Conservation (phyloP, 2,113 vertebrate genomes). For the Pachypanchax playfairii region DNA sequence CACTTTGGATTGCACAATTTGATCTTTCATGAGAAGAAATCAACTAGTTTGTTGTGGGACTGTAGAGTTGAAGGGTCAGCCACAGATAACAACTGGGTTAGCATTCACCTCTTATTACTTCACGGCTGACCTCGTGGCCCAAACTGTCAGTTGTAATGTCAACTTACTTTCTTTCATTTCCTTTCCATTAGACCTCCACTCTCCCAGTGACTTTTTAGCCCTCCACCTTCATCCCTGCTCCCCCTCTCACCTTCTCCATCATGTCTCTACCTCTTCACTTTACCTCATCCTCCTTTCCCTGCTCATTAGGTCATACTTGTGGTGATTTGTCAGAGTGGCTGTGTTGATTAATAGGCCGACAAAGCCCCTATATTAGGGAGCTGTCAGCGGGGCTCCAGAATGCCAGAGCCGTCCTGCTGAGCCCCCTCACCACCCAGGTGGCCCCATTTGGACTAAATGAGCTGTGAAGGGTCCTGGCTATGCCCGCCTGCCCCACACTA, state of each 20-base stretch:
- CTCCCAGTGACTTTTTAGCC: slow-evolving; percentile 61
- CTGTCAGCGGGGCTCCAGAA: slow-evolving; percentile 88
- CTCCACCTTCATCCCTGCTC: slow-evolving; percentile 42
- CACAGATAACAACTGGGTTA: slow-evolving; percentile 63
- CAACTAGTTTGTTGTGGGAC: slow-evolving; percentile 48
- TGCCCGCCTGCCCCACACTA: slow-evolving; percentile 81
- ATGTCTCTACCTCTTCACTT: slow-evolving; percentile 60
- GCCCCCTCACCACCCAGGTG: slow-evolving; percentile 93
- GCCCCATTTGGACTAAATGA: slow-evolving; percentile 97
- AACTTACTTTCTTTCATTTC: slow-evolving; percentile 69
- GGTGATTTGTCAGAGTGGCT: slow-evolving; percentile 87
- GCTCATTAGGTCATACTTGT: slow-evolving; percentile 81
- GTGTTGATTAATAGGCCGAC: slow-evolving; percentile 88
- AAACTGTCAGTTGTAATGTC: slow-evolving; percentile 57
- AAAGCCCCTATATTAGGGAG: slow-evolving; percentile 85
- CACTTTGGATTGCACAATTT: slow-evolving; percentile 52
- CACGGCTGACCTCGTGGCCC: slow-evolving; percentile 53
- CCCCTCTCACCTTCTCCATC: slow-evolving; percentile 63
- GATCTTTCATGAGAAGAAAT: slow-evolving; percentile 62
- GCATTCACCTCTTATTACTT: slow-evolving; percentile 67
- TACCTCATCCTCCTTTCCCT: slow-evolving; percentile 60
- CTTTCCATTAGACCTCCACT: slow-evolving; percentile 69
- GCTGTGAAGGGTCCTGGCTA: slow-evolving; percentile 94
- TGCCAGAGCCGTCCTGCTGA: slow-evolving; percentile 85
- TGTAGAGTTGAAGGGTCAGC: slow-evolving; percentile 31